These are phyloP conservation scores for Meloidogyne floridensis DNA, from an alignment of 1,140 invertebrate species.

Conservation along the genomic window DNA sequence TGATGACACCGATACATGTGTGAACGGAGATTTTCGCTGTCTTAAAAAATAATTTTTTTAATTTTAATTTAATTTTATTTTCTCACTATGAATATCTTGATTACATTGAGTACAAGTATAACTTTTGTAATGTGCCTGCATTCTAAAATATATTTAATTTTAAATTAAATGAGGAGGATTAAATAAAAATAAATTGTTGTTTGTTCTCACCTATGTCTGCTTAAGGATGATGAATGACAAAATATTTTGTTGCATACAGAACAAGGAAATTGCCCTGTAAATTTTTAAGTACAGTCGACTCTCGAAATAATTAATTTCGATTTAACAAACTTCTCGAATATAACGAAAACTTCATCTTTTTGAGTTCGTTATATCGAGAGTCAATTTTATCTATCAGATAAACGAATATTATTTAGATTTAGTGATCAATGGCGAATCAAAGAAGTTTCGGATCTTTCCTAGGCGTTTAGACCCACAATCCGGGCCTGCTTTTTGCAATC, in stretches of 20 bases:
- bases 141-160: conserved; percentile 37
- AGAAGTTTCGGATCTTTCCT: too few species aligned
- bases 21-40: conserved; percentile 63
- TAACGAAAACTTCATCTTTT: too few species aligned
- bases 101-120: conserved; percentile 65
- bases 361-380: too few species aligned
- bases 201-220: conserved; percentile 44
- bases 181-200: background rate
- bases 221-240: conserved; percentile 65
- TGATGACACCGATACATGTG: conserved; percentile 65
- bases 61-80: background rate
- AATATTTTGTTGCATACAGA: conserved; percentile 63
- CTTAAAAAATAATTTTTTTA: conserved; percentile 37
- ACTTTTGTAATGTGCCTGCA: conserved; percentile 66
- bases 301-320: too few species aligned
- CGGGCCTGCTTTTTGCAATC: too few species aligned
- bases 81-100: conserved; percentile 66
- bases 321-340: too few species aligned
- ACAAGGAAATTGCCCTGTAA: conserved; percentile 63
- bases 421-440: too few species aligned
- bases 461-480: too few species aligned
- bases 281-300: background rate
- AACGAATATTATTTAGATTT: too few species aligned
- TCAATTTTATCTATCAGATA: too few species aligned
- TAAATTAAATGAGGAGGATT: background rate